Base-by-base conservation (phyloP, 2,888 invertebrate species). In the Rosalia funebris region DNA sequence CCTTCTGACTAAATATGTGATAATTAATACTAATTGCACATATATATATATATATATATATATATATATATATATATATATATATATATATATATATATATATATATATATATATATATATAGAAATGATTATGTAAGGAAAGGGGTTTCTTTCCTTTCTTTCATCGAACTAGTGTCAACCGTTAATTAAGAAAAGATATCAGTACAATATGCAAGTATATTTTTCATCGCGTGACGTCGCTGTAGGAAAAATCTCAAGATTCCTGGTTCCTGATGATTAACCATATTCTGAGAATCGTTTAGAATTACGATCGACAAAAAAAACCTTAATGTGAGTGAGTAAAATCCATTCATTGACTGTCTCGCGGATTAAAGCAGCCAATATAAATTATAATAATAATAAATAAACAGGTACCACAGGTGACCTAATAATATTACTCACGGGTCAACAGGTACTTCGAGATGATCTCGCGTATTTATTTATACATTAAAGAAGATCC, bases 361-460 rank as follows among this genome's bases (percentile, higher is more conserved):
- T 39, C 34, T 15, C 14, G 39, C 20, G n/a, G 25, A 50, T 25
- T 37, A 37, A 12, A 37, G 7, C 2, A 34, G 3, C 34, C 11
- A 37, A 15, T 11, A 39, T 50, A 44, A 25, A 36, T 39, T 50
- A 39, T 39, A 17, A 50, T 50, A 39, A 36, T 25, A 17, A 15
- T 11, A 14, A 14, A 39, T 11, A 16, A 32, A 7, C 34, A 15
- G 39, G 15, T 37, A 31, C 25, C 50, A 20, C 37, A n/a, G 50
- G 50, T 50, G 50, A 50, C 50, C 50, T 50, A 50, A 50, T 50
- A 50, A 50, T 17, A 45, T 50, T 50, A 50, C 50, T 50, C 50
- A 50, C 39, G 39, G 50, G 50, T 39, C 48, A 48, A 7, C 37
- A 34, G 34, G 34, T 34, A 50, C 39, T 15, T 50, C 15, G 19